Evolutionary conservation across 1,140 invertebrate species (phyloP).

Genomic region (Heliconius himera): DNA sequence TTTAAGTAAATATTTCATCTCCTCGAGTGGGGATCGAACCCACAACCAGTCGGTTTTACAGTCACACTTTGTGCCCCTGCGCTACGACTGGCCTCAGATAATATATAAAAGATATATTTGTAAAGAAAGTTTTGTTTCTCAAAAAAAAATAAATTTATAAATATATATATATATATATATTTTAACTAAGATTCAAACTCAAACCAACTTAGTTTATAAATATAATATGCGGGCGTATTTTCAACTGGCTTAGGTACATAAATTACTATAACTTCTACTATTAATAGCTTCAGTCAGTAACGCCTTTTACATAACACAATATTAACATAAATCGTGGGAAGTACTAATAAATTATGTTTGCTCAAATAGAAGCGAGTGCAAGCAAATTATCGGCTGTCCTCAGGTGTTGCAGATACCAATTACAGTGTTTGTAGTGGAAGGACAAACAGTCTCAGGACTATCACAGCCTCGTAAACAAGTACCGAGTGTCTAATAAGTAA

Average conservation of each 20-base stretch:
- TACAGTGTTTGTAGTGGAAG: constrained; percentile 14
- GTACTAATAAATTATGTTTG: constrained; percentile 21
- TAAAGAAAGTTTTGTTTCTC: too few relatives aligned
- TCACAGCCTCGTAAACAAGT: neutral
- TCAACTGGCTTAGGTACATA: neutral
- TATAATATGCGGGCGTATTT: neutral
- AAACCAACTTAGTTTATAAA: too few relatives aligned
- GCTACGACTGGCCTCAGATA: too few relatives aligned
- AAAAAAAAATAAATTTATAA: too few relatives aligned
- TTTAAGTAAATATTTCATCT: too few relatives aligned
- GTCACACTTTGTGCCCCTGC: too few relatives aligned
- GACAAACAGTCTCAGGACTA: neutral
- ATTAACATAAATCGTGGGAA: neutral
- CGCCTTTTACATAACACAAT: neutral
- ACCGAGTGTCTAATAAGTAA: neutral
- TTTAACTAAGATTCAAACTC: too few relatives aligned
- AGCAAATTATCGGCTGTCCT: constrained; percentile 32
- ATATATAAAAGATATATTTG: too few relatives aligned
- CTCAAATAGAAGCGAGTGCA: constrained; percentile 19
- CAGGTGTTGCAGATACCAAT: constrained; percentile 33
- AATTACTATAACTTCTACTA: neutral
- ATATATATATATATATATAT: too few relatives aligned
- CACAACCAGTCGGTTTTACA: too few relatives aligned
- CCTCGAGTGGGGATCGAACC: too few relatives aligned
- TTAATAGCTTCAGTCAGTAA: neutral